These are phyloP conservation scores for Phlogophora meticulosa DNA, from an alignment of 2,888 invertebrate genomes.

Conservation along the genomic window DNA sequence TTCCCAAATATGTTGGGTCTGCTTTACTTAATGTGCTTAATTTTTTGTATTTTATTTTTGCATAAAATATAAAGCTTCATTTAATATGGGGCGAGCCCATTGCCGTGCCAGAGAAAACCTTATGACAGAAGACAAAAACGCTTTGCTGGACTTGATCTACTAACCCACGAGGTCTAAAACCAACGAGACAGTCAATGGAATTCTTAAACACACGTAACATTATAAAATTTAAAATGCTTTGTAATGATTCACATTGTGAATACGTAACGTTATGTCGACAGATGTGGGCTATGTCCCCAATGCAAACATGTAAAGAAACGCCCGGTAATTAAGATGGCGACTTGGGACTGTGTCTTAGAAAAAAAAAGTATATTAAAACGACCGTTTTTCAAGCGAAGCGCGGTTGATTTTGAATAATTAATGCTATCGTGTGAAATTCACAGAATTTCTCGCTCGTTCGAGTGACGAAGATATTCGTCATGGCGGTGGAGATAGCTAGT, in stretches of 20 bases:
- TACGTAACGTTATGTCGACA: conserved; percentile 73
- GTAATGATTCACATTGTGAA: conserved; percentile 50
- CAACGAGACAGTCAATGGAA: neutral
- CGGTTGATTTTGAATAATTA: conserved; percentile 74
- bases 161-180: no score
- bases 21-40: no score
- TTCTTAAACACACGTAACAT: neutral
- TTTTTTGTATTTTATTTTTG: no score
- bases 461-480: conserved; percentile 65
- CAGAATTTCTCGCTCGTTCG: conserved; percentile 61
- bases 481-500: conserved; percentile 56
- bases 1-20: no score
- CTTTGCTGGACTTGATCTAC: no score
- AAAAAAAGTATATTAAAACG: conserved; percentile 72
- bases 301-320: conserved; percentile 71
- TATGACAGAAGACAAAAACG: no score
- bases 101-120: no score
- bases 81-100: no score
- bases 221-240: conserved; percentile 71
- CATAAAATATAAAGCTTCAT: no score
- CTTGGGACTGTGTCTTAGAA: conserved; percentile 74
- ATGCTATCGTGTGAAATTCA: conserved; percentile 68
- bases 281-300: conserved; percentile 81
- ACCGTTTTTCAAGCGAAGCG: conserved; percentile 68
- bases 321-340: conserved; percentile 72